Conservation (phyloP, 2,888 invertebrate genomes). For the Stenoptilia bipunctidactyla region DNA sequence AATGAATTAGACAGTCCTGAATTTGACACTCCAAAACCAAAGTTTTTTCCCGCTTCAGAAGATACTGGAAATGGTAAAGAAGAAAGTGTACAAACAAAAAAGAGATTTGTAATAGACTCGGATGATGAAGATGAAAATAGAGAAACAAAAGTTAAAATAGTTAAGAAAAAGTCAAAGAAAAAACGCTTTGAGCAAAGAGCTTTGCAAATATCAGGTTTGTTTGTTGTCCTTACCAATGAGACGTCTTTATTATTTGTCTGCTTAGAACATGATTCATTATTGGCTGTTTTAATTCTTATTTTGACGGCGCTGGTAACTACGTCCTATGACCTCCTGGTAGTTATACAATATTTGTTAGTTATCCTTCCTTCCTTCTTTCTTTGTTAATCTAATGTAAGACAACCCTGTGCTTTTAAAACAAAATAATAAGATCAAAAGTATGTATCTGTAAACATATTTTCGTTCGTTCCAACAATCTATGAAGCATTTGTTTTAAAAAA, state of each 20-base stretch:
- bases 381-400: too few species aligned
- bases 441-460: too few species aligned
- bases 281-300: too few species aligned
- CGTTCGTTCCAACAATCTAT: too few species aligned
- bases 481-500: too few species aligned
- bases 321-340: too few species aligned
- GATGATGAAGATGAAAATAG: conserved; percentile 36
- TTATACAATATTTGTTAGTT: too few species aligned
- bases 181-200: conserved; percentile 40
- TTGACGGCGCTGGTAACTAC: too few species aligned
- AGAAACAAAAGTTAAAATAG: conserved; percentile 39
- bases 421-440: too few species aligned
- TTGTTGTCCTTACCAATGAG: not conserved
- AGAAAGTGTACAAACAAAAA: conserved; percentile 27
- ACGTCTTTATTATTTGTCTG: not conserved
- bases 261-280: too few species aligned
- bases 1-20: conserved; percentile 48
- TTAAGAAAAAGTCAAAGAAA: conserved; percentile 47
- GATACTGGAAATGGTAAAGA: conserved; percentile 9
- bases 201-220: conserved; percentile 53
- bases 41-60: conserved; percentile 29
- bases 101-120: conserved; percentile 52
- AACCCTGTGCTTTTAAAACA: too few species aligned
- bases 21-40: conserved; percentile 32
- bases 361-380: too few species aligned